Evolutionary conservation across 2,797 vertebrate species (phyloP), one percentile per base, ranked within the genome.

Genomic region (Heliangelus exortis): DNA sequence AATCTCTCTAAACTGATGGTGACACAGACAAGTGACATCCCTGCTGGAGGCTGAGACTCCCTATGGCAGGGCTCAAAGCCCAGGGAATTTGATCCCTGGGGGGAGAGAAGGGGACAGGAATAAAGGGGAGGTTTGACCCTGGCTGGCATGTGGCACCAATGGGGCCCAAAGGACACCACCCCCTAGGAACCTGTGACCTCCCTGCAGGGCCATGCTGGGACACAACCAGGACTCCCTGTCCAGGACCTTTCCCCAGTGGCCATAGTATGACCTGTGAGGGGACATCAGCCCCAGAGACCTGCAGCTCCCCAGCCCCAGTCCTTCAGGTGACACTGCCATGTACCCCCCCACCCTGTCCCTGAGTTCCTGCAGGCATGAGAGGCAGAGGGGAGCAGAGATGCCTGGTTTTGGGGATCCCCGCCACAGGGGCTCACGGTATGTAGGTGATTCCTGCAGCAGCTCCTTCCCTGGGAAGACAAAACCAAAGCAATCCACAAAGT

Each of bases 181-280:
- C 21, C 19, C 15, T 25, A 28, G n/a, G 20, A 73, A 29, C 26
- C 18, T 57, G 55, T 3, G 1, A 13, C 17, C 19, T 43, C 36
- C 41, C 23, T 3, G 2, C 33, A 31, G 47, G 33, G 28, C 45
- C 39, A 34, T 0, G 0, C 21, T 22, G 34, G 61, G 23, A n/a
- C 18, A 55, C 36, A 47, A 12, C 9, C 26, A 45, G 47, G 19
- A 31, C 4, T 45, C 4, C 22, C 19, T 6, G 1, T 15, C 7
- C 1, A 1, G 50, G 28, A 51, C 34, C 36, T 65, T 77, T 71
- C 20, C 19, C 47, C 61, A 10, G 5, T 14, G 54, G 25, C 13
- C 4, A 1, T n/a, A 26, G 33, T 34, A 48, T 58, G 33, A 14
- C 19, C 26, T 29, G 26, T 26, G 47, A 72, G 31, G 33, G 63